Evolutionary conservation across 1,140 invertebrate species (phyloP).

Genomic region (Habropoda laboriosa): DNA sequence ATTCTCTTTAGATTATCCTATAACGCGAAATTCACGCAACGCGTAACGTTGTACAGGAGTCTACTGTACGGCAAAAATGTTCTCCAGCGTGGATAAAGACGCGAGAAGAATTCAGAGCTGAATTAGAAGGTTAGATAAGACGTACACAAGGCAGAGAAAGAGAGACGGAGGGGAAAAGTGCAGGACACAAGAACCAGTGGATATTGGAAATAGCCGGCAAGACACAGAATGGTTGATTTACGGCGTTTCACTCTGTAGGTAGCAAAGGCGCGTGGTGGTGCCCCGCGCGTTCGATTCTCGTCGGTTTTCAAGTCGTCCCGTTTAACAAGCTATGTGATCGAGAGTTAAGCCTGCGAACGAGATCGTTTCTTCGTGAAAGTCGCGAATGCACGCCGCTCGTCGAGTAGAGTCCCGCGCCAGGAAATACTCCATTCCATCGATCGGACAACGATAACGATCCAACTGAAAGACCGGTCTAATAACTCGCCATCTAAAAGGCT

Average conservation of each 20-base stretch:
- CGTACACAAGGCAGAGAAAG: background rate
- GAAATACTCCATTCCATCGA: slow-evolving; percentile 51
- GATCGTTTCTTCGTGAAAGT: slow-evolving; percentile 67
- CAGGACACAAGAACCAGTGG: slow-evolving; percentile 22
- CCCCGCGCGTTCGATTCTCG: slow-evolving; percentile 36
- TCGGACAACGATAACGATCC: slow-evolving; percentile 52
- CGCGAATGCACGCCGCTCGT: slow-evolving; percentile 33
- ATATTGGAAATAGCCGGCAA: slow-evolving; percentile 37
- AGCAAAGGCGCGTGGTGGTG: too few species aligned
- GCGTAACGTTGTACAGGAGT: too few species aligned
- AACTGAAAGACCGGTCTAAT: slow-evolving; percentile 55
- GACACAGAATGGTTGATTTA: slow-evolving; percentile 44
- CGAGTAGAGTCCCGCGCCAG: slow-evolving; percentile 44
- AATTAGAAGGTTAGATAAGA: slow-evolving; percentile 8
- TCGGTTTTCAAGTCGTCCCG: slow-evolving; percentile 52
- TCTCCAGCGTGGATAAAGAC: too few species aligned
- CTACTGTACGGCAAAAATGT: too few species aligned
- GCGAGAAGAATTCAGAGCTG: background rate
- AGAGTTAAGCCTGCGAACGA: slow-evolving; percentile 65
- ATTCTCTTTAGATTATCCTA: too few species aligned
- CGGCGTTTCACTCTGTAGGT: slow-evolving; percentile 50
- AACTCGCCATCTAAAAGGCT: slow-evolving; percentile 52
- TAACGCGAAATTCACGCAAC: too few species aligned
- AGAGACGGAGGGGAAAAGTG: slow-evolving; percentile 1
- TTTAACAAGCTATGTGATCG: slow-evolving; percentile 64